A percentile compares a stretch with the other conserved stretches of the same genome.
Conservation (phyloP, 2,888 invertebrate species). For the Brachyopa scutellaris region DNA sequence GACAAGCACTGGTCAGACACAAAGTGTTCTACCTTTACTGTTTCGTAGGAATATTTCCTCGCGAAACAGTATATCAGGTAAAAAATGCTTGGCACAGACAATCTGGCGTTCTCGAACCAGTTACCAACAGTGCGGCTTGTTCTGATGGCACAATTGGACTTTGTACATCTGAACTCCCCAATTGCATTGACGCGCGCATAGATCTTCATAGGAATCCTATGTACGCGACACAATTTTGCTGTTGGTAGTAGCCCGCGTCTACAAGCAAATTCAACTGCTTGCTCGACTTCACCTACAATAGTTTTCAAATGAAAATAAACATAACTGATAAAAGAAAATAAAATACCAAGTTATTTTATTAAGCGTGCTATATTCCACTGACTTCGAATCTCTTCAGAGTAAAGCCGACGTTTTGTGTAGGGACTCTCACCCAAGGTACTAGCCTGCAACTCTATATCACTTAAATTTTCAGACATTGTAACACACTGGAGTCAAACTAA, state of each 20-base stretch:
- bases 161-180: not conserved
- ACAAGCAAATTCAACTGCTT: not conserved
- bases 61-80: not conserved
- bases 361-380: too few species aligned
- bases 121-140: not conserved
- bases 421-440: too few species aligned
- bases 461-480: too few species aligned
- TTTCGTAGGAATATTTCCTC: not conserved
- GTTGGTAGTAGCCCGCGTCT: not conserved
- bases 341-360: too few species aligned
- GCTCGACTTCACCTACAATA: too few species aligned
- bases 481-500: too few species aligned
- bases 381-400: too few species aligned
- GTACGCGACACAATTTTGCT: too few species aligned
- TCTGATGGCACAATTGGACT: not conserved
- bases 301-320: too few species aligned
- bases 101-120: not conserved
- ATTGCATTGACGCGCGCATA: not conserved
- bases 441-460: too few species aligned
- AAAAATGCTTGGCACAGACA: not conserved
- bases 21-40: conserved; percentile 4
- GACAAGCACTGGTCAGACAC: not conserved
- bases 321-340: too few species aligned
- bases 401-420: too few species aligned
- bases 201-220: not conserved